Conservation (phyloP, 2,113 vertebrate genomes). For the Rhinolophus ferrumequinum region DNA sequence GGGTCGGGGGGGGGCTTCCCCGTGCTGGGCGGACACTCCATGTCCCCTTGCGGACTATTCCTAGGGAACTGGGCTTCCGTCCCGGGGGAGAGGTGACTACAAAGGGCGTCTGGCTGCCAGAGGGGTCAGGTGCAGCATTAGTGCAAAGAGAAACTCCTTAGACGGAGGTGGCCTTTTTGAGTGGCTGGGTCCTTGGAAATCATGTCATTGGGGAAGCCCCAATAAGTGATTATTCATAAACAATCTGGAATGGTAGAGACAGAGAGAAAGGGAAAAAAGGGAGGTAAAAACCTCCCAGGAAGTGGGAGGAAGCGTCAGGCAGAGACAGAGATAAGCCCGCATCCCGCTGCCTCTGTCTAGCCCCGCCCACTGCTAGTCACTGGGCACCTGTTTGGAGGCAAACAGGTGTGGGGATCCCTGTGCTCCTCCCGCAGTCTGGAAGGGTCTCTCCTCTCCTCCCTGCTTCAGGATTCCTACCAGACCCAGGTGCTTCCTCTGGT, state of each 20-base stretch:
- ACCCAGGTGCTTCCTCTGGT: too few relatives aligned
- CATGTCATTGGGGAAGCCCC: neutral
- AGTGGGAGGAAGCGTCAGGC: too few relatives aligned
- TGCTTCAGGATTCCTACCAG: too few relatives aligned
- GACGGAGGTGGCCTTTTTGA: neutral
- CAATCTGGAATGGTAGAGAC: neutral
- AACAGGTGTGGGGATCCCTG: too few relatives aligned
- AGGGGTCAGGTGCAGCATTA: neutral
- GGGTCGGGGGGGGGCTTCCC: neutral
- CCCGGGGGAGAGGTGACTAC: neutral
- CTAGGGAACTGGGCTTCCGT: accelerated
- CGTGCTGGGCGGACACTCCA: neutral
- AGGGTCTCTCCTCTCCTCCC: too few relatives aligned
- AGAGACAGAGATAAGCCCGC: accelerated
- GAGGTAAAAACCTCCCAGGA: neutral
- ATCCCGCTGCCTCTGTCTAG: too few relatives aligned
- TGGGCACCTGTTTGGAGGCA: too few relatives aligned
- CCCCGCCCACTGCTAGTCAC: too few relatives aligned
- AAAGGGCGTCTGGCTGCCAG: neutral
- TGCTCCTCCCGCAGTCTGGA: too few relatives aligned
- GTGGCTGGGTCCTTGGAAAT: neutral
- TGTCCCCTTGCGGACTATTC: neutral
- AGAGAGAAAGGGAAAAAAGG: neutral
- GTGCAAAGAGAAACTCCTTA: neutral
- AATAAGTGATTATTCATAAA: accelerated